Base-by-base conservation (phyloP, 2,113 vertebrate species). In the Cinclus cinclus region DNA sequence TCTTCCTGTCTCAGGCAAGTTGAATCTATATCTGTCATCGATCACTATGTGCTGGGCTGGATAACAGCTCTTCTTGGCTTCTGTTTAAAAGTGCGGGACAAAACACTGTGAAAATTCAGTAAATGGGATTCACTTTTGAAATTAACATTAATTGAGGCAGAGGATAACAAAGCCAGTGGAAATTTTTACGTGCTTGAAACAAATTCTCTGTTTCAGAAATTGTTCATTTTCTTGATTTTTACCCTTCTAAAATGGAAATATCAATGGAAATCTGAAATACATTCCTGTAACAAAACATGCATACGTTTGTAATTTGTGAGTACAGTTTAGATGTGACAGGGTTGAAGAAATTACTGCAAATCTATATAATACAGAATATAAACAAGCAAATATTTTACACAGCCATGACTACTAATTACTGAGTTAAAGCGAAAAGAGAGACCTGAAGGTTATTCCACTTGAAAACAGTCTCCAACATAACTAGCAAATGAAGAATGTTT, bases 1-100 rank as follows among this genome's bases (percentile, higher is more conserved):
- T 92, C 42, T 96, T 95, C 90, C 83, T 53, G 23, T 89, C 42
- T 90, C 83, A 77, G 42, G 71, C 59, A 92, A 83, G 92, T 68
- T 79, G 19, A 89, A 82, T 83, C 83, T 93, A 7, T 83, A 52
- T 86, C 86, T 93, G 80, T 92, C 94, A 94, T 91, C 37, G 1
- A 80, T 53, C 67, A 44, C 31, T 85, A 46, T 53, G 63, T 90
- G 60, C 69, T 96, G 91, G 76, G 59, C 24, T 83, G 80, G 59
- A 86, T 80, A 93, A 77, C 31, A 63, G 11, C 33, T 86, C 39
- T 50, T 78, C 18, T 15, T 90, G 56, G 15, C 13, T 83, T 90
- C 59, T 77, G 16, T 77, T 81, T 90, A 81, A 83, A 94, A 63
- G 33, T 63, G 4, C 4, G 53, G 71, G 55, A 85, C 18, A 73